Percentiles rank a stretch among this genome's conserved stretches.
Conservation (phyloP, 2,888 invertebrate genomes). For the Volucella inanis region DNA sequence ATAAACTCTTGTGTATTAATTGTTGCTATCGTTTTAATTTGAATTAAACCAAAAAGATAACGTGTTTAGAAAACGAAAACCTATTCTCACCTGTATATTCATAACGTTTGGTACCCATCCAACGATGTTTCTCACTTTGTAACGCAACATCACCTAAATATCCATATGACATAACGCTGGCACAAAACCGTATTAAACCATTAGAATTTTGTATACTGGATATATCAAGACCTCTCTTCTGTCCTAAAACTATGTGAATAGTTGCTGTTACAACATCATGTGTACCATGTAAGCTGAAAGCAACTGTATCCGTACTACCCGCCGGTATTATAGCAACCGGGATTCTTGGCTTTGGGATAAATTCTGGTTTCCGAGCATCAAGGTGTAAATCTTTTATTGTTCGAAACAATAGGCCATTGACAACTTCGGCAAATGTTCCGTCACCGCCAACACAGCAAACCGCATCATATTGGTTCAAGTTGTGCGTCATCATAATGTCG, state of each 20-base stretch:
- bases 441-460: slow-evolving; percentile 93
- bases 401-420: slow-evolving; percentile 89
- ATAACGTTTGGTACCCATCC: slow-evolving; percentile 94
- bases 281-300: slow-evolving; percentile 90
- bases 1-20: not conserved
- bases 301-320: slow-evolving; percentile 91
- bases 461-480: slow-evolving; percentile 86
- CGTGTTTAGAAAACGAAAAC: too few species aligned
- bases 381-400: slow-evolving; percentile 80
- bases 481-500: slow-evolving; percentile 86
- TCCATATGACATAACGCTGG: slow-evolving; percentile 92
- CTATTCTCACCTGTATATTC: slow-evolving; percentile 87
- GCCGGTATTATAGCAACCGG: slow-evolving; percentile 87
- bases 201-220: slow-evolving; percentile 87
- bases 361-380: slow-evolving; percentile 79
- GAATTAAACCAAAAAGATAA: slow-evolving; percentile 3
- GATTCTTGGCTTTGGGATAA: slow-evolving; percentile 82
- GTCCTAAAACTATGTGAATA: slow-evolving; percentile 92
- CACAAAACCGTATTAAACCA: slow-evolving; percentile 87
- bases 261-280: slow-evolving; percentile 91
- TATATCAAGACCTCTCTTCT: slow-evolving; percentile 89
- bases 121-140: slow-evolving; percentile 91
- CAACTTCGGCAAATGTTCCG: slow-evolving; percentile 92
- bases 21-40: not conserved
- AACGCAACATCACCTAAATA: slow-evolving; percentile 92